Conservation (phyloP, 2,113 vertebrate species). For the Catharus bicknelli region DNA sequence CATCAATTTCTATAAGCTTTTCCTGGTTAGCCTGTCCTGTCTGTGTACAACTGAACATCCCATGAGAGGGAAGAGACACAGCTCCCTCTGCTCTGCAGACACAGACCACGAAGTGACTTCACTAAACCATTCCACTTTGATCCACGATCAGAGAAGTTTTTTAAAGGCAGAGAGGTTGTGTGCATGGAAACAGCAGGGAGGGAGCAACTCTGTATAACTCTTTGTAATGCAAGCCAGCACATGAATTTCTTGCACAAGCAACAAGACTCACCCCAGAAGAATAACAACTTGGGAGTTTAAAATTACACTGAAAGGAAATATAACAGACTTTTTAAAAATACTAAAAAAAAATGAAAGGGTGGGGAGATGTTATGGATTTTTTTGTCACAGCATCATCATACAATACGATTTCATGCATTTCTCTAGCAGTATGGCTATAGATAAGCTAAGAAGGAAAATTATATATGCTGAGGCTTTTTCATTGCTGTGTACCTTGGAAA, state of each 20-base stretch:
- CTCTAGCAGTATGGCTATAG: not conserved
- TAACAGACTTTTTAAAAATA: not conserved
- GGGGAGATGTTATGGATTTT: not conserved
- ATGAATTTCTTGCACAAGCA: not conserved
- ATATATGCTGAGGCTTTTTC: not conserved
- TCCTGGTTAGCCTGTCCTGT: not conserved
- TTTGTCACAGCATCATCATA: not conserved
- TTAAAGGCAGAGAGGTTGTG: not conserved
- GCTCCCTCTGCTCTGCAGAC: not conserved
- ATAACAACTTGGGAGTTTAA: not conserved
- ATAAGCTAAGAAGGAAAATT: not conserved
- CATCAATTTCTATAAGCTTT: not conserved
- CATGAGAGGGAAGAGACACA: not conserved
- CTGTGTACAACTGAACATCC: fast-evolving
- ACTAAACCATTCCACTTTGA: not conserved
- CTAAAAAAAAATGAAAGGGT: fast-evolving
- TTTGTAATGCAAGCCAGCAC: not conserved
- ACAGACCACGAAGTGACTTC: not conserved
- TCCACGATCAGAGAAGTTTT: not conserved
- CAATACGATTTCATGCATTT: not conserved
- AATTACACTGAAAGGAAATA: not conserved
- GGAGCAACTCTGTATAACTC: not conserved
- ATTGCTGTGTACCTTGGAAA: not conserved
- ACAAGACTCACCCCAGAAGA: not conserved
- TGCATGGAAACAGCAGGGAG: not conserved